A percentile compares a stretch with the other conserved stretches of the same genome.
Evolutionary conservation across 2,888 invertebrate species (phyloP).

Genomic region (Eulithis prunata): DNA sequence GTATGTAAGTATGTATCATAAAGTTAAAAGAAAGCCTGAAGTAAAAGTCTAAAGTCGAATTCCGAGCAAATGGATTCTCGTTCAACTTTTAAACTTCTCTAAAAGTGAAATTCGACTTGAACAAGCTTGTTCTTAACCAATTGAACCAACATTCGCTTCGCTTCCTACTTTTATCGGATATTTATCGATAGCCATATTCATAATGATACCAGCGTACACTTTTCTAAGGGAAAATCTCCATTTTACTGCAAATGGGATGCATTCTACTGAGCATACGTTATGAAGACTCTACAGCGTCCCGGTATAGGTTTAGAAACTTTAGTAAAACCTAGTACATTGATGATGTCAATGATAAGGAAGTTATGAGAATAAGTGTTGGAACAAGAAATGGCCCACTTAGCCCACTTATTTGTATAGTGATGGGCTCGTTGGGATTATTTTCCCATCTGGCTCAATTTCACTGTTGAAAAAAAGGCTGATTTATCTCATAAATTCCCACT

Average conservation of each 20-base stretch:
- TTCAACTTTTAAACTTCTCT: slow-evolving; percentile 26
- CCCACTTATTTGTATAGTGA: too few relatives aligned
- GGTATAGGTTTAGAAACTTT: background rate
- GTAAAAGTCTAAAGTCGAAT: slow-evolving; percentile 23
- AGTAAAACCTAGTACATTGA: too few relatives aligned
- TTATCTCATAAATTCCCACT: too few relatives aligned
- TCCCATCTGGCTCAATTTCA: too few relatives aligned
- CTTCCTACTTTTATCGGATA: slow-evolving; percentile 26
- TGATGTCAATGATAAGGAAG: too few relatives aligned
- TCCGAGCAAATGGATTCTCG: slow-evolving; percentile 8
- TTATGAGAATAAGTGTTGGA: too few relatives aligned
- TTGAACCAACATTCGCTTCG: slow-evolving; percentile 22
- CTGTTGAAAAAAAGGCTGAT: too few relatives aligned
- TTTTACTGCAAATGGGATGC: slow-evolving; percentile 77
- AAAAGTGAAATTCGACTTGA: slow-evolving; percentile 29
- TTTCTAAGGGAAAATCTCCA: slow-evolving; percentile 18
- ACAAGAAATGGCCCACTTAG: too few relatives aligned
- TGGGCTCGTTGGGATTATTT: too few relatives aligned
- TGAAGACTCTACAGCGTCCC: slow-evolving; percentile 17
- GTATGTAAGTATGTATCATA: background rate
- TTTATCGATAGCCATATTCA: slow-evolving; percentile 25
- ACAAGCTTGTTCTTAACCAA: slow-evolving; percentile 31
- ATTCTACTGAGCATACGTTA: slow-evolving; percentile 52
- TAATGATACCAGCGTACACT: slow-evolving; percentile 27
- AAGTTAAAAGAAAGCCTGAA: background rate